phyloP scores from a whole-genome alignment of 2,113 vertebrate species.

The Zosterops pallidus region DNA sequence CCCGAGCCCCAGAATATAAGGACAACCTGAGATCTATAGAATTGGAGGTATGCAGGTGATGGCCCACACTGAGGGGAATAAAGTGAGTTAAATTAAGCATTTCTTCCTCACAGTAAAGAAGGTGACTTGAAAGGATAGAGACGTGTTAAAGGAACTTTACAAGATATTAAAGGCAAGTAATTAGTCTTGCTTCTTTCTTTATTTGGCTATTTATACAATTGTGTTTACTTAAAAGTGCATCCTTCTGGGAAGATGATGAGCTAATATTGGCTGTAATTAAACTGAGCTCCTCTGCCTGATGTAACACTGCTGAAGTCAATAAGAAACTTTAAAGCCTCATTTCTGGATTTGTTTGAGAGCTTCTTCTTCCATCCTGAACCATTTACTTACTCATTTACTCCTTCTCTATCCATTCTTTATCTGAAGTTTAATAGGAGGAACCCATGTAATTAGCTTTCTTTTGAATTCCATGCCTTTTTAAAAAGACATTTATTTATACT shows the following conservation, averaged over 20 bases:
- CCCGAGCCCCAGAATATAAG: background rate
- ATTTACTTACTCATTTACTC: background rate
- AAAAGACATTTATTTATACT: background rate
- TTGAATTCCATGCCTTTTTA: background rate
- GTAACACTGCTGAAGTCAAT: background rate
- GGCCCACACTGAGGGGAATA: background rate
- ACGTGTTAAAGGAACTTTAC: background rate
- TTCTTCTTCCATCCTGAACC: background rate
- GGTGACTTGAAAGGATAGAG: background rate
- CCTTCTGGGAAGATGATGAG: slow-evolving; percentile 5
- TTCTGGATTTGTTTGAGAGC: background rate
- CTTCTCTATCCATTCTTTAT: background rate
- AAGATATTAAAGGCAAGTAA: background rate
- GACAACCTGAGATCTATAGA: background rate
- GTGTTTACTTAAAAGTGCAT: slow-evolving; percentile 34
- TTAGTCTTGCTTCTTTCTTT: slow-evolving; percentile 5
- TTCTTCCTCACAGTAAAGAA: background rate
- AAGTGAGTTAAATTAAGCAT: background rate
- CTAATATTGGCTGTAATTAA: slow-evolving; percentile 33
- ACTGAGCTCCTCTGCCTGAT: background rate
- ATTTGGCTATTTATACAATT: slow-evolving; percentile 12
- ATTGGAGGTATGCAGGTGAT: fast-evolving
- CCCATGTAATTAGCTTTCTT: background rate
- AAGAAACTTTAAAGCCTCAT: background rate
- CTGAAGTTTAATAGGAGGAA: background rate